A percentile compares a stretch with the other conserved stretches of the same genome.
These are phyloP conservation scores for Hofmannophila pseudospretella DNA, from an alignment of 2,888 invertebrate species.

Conservation along the genomic window DNA sequence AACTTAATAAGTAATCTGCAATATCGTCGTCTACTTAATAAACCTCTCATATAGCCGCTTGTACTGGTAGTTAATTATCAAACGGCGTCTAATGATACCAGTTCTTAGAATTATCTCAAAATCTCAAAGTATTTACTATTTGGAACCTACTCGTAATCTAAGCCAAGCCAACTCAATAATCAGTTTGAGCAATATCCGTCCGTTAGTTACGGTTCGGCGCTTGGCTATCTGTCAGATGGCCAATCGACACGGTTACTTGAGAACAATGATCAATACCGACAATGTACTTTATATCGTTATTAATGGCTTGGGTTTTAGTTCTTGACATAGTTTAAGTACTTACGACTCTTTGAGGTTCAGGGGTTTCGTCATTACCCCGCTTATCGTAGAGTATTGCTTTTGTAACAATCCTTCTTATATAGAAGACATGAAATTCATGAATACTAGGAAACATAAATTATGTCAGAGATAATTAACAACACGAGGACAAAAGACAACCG, in stretches of 20 bases:
- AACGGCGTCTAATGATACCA: too few species aligned
- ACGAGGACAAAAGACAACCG: too few species aligned
- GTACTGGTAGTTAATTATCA: too few species aligned
- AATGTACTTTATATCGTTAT: conserved; percentile 2
- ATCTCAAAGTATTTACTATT: too few species aligned
- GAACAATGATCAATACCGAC: conserved; percentile 7
- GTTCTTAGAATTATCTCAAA: too few species aligned
- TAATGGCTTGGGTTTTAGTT: conserved; percentile 1
- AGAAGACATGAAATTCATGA: too few species aligned
- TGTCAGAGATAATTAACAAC: too few species aligned
- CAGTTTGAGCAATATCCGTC: conserved; percentile 15
- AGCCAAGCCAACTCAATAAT: conserved; percentile 1
- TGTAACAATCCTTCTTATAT: too few species aligned
- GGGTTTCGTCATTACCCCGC: neutral
- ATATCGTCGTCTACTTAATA: too few species aligned
- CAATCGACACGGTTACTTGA: conserved; percentile 6
- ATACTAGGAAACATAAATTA: too few species aligned
- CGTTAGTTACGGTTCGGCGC: conserved; percentile 22
- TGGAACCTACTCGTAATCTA: neutral
- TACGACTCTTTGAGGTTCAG: neutral
- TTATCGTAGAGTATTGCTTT: neutral
- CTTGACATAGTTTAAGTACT: conserved; percentile 3
- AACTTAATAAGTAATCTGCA: too few species aligned
- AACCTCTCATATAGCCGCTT: too few species aligned
- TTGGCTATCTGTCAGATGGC: conserved; percentile 5